These are phyloP conservation scores for Dolichomitus sp. DNA, from an alignment of 2,888 invertebrate species.

Conservation along the genomic window DNA sequence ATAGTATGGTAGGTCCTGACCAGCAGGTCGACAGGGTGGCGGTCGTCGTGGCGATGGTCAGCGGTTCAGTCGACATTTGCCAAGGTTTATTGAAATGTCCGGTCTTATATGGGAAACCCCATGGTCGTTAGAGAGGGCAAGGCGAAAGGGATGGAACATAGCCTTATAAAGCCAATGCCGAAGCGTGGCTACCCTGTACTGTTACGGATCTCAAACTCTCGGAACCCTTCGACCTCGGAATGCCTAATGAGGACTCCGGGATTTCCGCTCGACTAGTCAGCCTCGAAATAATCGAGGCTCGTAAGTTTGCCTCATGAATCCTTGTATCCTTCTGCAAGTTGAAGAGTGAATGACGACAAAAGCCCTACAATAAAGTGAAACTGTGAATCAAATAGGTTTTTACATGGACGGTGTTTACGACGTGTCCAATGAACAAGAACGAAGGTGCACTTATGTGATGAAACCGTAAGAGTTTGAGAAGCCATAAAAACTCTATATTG, in stretches of 20 bases:
- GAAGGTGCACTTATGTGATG: constrained; percentile 31
- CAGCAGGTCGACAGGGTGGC: constrained; percentile 63
- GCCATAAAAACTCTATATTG: background rate
- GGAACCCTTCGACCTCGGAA: constrained; percentile 77
- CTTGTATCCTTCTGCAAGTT: constrained; percentile 1
- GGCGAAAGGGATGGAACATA: constrained; percentile 67
- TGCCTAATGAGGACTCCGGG: constrained; percentile 82
- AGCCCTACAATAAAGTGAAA: constrained; percentile 28
- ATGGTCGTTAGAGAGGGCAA: constrained; percentile 70
- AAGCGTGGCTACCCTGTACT: constrained; percentile 3
- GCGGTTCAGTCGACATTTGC: constrained; percentile 71
- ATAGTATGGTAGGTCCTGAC: constrained; percentile 75
- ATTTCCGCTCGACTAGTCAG: constrained; percentile 74
- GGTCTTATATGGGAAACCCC: constrained; percentile 78
- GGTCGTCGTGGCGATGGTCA: constrained; percentile 64
- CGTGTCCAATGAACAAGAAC: background rate
- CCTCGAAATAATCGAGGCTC: constrained; percentile 67
- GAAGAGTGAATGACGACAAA: constrained; percentile 22
- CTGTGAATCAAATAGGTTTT: constrained; percentile 28
- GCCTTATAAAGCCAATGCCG: constrained; percentile 47
- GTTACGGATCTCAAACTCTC: constrained; percentile 57
- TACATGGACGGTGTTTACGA: constrained; percentile 17
- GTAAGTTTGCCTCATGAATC: constrained; percentile 56
- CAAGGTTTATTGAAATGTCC: constrained; percentile 85
- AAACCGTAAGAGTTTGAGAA: constrained; percentile 6